Evolutionary conservation across 1,140 invertebrate species (phyloP).

Genomic region (Armadillidium nasatum): DNA sequence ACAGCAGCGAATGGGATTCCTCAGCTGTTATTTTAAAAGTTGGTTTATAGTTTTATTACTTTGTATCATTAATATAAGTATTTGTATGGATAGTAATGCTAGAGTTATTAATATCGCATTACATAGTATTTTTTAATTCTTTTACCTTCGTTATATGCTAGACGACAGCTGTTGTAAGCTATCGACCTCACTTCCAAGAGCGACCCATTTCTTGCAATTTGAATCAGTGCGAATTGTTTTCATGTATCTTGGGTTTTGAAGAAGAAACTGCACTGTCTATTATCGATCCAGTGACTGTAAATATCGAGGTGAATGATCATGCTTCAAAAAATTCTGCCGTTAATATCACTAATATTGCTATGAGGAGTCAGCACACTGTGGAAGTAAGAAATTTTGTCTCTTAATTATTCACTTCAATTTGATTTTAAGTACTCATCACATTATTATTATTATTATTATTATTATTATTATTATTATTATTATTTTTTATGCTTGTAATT

Average conservation of each 20-base stretch:
- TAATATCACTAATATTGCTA: constrained; percentile 42
- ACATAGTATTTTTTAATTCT: no score
- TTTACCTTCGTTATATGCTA: no score
- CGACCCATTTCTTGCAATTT: constrained; percentile 80
- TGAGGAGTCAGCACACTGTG: constrained; percentile 37
- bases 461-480: no score
- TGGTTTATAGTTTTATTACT: no score
- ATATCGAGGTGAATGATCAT: constrained; percentile 59
- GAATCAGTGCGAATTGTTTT: constrained; percentile 87
- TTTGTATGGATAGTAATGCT: no score
- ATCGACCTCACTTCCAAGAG: constrained; percentile 64
- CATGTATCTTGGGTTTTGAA: constrained; percentile 83
- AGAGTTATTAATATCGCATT: no score
- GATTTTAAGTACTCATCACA: no score
- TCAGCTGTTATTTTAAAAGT: constrained; percentile 80
- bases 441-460: no score
- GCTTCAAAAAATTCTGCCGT: constrained; percentile 36
- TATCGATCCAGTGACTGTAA: constrained; percentile 83
- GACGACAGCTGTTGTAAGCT: constrained; percentile 58
- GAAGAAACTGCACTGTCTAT: constrained; percentile 94
- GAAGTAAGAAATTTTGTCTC: constrained; percentile 25
- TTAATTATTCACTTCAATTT: no score
- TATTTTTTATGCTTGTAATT: no score
- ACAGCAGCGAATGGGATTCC: constrained; percentile 77
- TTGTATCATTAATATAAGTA: no score